A percentile compares a stretch with the other conserved stretches of the same genome.
phyloP scores from a whole-genome alignment of 2,797 vertebrate species.

The Microhierax caerulescens region DNA sequence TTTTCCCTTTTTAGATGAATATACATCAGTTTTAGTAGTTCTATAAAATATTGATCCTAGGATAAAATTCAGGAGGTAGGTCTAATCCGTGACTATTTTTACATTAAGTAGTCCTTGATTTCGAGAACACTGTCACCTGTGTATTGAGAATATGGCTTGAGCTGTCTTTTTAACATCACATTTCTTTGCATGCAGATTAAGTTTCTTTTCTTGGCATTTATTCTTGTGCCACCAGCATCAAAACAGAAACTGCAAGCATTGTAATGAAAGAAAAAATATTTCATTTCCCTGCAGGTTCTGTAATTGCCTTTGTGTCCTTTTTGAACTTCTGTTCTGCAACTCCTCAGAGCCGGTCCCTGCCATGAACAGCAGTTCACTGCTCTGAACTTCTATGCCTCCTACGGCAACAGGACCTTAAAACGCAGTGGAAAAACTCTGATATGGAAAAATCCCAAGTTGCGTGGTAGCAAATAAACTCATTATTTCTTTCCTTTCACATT shows the following conservation, averaged over 20 bases:
- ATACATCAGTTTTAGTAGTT: not conserved
- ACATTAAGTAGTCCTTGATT: not conserved
- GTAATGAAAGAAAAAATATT: slow-evolving; percentile 21
- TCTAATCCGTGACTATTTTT: not conserved
- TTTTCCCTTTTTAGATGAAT: not conserved
- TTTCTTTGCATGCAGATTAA: not conserved
- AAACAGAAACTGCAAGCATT: slow-evolving; percentile 21
- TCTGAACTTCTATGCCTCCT: not conserved
- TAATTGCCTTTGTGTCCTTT: slow-evolving; percentile 52
- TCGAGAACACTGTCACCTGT: not conserved
- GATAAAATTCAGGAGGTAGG: not conserved
- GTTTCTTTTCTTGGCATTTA: slow-evolving; percentile 17
- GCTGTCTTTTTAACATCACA: not conserved
- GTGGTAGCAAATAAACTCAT: not conserved
- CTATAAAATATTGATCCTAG: not conserved
- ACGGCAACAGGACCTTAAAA: not conserved
- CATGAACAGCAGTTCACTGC: not conserved
- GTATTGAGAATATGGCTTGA: not conserved
- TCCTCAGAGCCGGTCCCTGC: not conserved
- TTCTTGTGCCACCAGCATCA: not conserved
- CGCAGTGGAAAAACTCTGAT: not conserved
- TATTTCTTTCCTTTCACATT: not conserved
- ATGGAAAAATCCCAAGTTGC: not conserved
- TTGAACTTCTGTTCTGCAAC: not conserved
- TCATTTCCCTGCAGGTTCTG: slow-evolving; percentile 39